phyloP scores from a whole-genome alignment of 2,888 invertebrate genomes.

The Didymodactylos carnosus region DNA sequence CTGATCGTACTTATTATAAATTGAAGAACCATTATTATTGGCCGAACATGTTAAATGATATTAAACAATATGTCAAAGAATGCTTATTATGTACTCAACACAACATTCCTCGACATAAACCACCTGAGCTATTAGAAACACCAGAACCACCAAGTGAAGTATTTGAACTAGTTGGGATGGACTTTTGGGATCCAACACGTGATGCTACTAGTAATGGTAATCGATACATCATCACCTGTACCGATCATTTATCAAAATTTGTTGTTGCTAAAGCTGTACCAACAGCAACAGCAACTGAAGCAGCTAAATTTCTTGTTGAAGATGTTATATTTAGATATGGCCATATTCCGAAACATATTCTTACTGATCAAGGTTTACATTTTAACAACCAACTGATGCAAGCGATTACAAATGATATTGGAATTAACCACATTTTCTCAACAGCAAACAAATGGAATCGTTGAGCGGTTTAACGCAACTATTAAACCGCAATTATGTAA shows the following conservation, averaged over 20 bases:
- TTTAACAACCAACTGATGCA: not conserved
- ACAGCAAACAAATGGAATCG: conserved; percentile 16
- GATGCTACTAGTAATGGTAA: not conserved
- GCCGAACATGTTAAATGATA: not conserved
- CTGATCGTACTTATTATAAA: not conserved
- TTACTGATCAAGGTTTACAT: not conserved
- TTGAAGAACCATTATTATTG: not conserved
- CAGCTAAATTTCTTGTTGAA: not conserved
- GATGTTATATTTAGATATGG: not conserved
- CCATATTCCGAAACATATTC: not conserved
- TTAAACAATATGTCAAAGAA: not conserved
- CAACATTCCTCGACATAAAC: not conserved
- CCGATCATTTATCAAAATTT: not conserved
- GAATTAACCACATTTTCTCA: not conserved
- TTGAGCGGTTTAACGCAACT: conserved; percentile 15
- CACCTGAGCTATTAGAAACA: no score
- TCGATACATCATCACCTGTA: not conserved
- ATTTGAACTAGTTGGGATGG: not conserved
- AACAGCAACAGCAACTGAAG: not conserved
- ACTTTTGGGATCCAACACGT: not conserved
- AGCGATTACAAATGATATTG: not conserved
- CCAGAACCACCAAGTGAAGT: not conserved
- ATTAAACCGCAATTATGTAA: conserved; percentile 12
- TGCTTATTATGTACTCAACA: not conserved
- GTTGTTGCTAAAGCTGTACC: not conserved